Conservation (phyloP, 92 coral and sea anemone genomes). For the Blastomussa wellsi region DNA sequence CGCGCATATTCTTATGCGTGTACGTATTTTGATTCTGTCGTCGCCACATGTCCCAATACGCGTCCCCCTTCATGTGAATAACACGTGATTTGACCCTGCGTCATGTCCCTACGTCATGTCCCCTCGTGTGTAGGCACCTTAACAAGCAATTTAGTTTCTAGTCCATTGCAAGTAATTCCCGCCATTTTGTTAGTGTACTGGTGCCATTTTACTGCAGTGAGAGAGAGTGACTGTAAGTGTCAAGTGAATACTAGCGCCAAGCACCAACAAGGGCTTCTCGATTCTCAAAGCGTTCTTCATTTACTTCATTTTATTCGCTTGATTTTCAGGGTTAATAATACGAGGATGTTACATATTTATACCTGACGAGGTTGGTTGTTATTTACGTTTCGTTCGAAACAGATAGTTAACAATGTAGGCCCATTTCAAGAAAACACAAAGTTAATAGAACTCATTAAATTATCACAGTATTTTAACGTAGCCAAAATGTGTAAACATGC, state of each 20-base stretch:
- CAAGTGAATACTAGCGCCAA: background rate
- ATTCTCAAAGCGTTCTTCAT: too few species aligned
- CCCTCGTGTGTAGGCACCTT: too few species aligned
- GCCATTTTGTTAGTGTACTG: background rate
- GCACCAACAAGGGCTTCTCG: background rate
- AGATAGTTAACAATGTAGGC: background rate
- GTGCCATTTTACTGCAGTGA: too few species aligned
- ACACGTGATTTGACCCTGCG: too few species aligned
- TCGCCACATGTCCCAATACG: too few species aligned
- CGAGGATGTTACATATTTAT: slow-evolving; percentile 86
- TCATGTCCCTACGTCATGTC: too few species aligned
- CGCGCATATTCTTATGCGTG: too few species aligned
- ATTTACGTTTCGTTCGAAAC: background rate
- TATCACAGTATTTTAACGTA: background rate
- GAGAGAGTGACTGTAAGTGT: too few species aligned
- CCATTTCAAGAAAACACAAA: background rate
- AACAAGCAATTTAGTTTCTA: too few species aligned
- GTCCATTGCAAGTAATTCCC: background rate
- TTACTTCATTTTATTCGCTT: background rate
- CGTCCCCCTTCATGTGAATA: too few species aligned
- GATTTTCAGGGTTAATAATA: slow-evolving; percentile 70
- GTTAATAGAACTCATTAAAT: background rate
- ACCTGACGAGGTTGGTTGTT: slow-evolving; percentile 87
- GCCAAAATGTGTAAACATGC: background rate
- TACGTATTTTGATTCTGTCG: too few species aligned